Evolutionary conservation across 2,113 vertebrate genomes (phyloP).

Genomic region (Halcyon senegalensis): DNA sequence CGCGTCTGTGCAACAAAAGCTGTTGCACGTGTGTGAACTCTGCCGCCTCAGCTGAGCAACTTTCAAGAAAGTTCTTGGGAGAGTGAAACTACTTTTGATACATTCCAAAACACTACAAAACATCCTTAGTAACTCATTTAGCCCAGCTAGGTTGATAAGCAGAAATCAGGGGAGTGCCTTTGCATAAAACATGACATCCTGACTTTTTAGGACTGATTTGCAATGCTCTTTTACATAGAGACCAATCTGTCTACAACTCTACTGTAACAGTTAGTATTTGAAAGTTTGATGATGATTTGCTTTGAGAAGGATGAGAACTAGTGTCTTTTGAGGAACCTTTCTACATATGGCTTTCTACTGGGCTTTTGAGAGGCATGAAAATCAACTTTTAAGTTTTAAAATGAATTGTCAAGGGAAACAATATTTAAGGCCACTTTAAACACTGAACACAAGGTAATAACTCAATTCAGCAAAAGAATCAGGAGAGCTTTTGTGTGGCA

Average conservation of each 20-base stretch:
- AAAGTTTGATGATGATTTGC: background rate
- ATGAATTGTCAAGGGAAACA: conserved; percentile 10
- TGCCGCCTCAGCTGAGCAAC: background rate
- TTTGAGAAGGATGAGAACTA: background rate
- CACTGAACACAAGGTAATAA: conserved; percentile 35
- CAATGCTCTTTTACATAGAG: background rate
- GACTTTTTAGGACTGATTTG: background rate
- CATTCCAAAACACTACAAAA: background rate
- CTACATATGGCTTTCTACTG: background rate
- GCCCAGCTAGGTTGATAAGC: background rate
- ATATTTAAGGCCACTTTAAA: conserved; percentile 48
- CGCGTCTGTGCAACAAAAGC: background rate
- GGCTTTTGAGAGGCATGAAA: conserved; percentile 33
- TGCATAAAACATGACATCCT: background rate
- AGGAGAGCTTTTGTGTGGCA: background rate
- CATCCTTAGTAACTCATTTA: background rate
- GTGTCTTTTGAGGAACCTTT: background rate
- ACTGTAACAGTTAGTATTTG: background rate
- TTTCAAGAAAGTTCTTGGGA: background rate
- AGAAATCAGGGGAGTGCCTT: background rate
- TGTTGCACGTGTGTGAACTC: background rate
- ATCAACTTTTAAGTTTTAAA: conserved; percentile 36
- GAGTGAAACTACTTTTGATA: background rate
- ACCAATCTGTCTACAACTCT: background rate
- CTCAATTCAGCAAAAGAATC: background rate